Conservation (phyloP, 2,113 vertebrate genomes). For the Orycteropus afer region DNA sequence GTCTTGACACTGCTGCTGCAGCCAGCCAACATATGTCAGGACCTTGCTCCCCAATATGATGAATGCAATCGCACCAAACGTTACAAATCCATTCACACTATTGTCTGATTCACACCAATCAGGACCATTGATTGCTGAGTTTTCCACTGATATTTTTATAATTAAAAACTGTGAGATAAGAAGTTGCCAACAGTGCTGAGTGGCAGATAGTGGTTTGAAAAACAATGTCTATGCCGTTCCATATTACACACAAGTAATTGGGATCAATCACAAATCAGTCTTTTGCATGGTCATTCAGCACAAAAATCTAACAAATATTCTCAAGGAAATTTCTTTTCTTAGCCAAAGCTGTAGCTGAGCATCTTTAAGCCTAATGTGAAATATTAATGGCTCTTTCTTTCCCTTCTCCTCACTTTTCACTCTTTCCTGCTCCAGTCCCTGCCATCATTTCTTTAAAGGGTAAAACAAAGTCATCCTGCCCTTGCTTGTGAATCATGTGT, state of each 20-base stretch:
- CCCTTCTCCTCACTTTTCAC: background rate
- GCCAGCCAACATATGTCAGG: background rate
- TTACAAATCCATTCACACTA: background rate
- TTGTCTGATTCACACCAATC: background rate
- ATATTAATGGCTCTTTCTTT: constrained; percentile 38
- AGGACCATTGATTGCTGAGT: background rate
- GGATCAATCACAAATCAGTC: constrained; percentile 9
- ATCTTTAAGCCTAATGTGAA: constrained; percentile 48
- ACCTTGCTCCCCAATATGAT: background rate
- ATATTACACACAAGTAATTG: background rate
- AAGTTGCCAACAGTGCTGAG: background rate
- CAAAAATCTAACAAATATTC: constrained; percentile 35
- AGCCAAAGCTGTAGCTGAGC: constrained; percentile 18
- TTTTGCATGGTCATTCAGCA: constrained; percentile 3
- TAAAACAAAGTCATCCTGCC: constrained; percentile 72
- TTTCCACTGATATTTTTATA: background rate
- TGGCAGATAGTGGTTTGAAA: background rate
- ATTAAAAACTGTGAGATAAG: constrained; percentile 45
- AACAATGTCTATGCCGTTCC: background rate
- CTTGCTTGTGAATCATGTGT: constrained; percentile 65
- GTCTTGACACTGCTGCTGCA: background rate
- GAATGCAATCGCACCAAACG: background rate
- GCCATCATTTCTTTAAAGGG: constrained; percentile 58
- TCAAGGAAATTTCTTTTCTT: constrained; percentile 48
- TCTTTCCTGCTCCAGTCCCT: constrained; percentile 16